Evolutionary conservation across 2,888 invertebrate species (phyloP).

Genomic region (Sturmia bella): DNA sequence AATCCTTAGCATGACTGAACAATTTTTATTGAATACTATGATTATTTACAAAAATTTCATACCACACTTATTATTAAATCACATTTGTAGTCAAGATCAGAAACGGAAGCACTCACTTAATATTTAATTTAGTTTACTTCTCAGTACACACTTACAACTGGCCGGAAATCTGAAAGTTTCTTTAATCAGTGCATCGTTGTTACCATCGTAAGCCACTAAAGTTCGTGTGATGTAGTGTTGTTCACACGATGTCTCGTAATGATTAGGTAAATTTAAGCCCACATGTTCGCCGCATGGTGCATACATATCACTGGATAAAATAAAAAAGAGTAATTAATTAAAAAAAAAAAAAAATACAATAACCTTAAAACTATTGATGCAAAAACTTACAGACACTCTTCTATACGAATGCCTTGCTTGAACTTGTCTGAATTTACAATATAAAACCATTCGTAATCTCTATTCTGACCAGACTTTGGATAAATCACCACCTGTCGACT

Average conservation of each 20-base stretch:
- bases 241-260: slow-evolving; percentile 82
- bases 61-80: slow-evolving; percentile 16
- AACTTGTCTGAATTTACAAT: slow-evolving; percentile 88
- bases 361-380: too few species aligned
- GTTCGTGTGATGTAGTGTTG: slow-evolving; percentile 84
- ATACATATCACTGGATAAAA: slow-evolving; percentile 79
- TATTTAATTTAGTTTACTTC: background rate
- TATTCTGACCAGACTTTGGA: slow-evolving; percentile 85
- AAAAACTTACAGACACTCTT: slow-evolving; percentile 87
- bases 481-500: slow-evolving; percentile 82
- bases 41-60: background rate
- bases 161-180: slow-evolving; percentile 86
- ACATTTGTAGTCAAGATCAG: slow-evolving; percentile 1
- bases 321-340: background rate
- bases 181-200: slow-evolving; percentile 79
- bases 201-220: slow-evolving; percentile 82
- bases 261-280: slow-evolving; percentile 71
- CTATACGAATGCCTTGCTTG: slow-evolving; percentile 88
- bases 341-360: too few species aligned
- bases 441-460: slow-evolving; percentile 86
- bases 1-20: too few species aligned
- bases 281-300: slow-evolving; percentile 79
- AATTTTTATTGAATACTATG: background rate
- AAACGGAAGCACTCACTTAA: background rate
- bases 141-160: slow-evolving; percentile 87